phyloP scores from a whole-genome alignment of 2,113 vertebrate species.

The Prunella fulvescens region DNA sequence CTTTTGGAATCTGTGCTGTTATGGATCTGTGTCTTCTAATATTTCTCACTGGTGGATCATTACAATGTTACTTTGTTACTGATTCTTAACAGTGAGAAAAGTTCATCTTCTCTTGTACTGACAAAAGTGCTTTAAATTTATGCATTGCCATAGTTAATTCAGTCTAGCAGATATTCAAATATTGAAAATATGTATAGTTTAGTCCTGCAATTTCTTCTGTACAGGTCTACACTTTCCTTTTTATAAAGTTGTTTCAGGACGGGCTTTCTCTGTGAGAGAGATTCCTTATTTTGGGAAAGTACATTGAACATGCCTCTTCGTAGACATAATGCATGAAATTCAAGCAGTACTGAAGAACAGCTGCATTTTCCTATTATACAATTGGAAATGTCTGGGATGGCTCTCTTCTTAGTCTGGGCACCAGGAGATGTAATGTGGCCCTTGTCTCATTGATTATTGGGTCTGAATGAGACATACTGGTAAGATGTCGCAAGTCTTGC shows the following conservation, averaged over 20 bases:
- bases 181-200: background rate
- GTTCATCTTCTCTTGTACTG: background rate
- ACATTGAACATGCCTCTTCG: background rate
- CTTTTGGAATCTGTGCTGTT: background rate
- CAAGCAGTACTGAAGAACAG: background rate
- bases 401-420: background rate
- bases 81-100: background rate
- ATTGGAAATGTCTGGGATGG: accelerated
- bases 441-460: background rate
- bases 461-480: background rate
- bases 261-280: background rate
- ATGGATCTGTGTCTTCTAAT: background rate
- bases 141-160: background rate
- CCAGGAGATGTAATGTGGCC: background rate
- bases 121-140: background rate
- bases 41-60: background rate
- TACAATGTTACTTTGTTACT: background rate
- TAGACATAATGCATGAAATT: background rate
- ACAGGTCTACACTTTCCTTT: background rate
- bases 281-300: background rate
- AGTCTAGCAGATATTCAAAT: background rate
- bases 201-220: background rate
- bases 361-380: background rate
- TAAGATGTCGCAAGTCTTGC: accelerated
- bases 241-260: background rate